phyloP scores from a whole-genome alignment of 1,140 invertebrate genomes.

The Armadillidium nasatum region DNA sequence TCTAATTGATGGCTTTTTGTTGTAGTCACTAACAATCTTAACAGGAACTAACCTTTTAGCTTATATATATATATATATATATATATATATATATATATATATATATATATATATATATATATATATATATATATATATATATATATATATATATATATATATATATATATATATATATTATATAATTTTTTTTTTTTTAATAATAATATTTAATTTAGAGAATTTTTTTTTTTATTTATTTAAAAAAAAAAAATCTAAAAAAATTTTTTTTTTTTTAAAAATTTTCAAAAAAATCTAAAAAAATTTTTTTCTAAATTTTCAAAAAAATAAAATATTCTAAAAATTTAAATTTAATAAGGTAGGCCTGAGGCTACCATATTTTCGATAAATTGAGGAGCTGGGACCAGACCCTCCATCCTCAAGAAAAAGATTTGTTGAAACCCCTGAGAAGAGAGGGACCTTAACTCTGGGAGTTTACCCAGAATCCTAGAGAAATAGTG shows the following conservation, averaged over 20 bases:
- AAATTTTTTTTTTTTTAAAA: neutral
- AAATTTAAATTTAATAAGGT: slow-evolving; percentile 65
- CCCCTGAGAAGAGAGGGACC: slow-evolving; percentile 85
- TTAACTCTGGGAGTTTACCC: slow-evolving; percentile 82
- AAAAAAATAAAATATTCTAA: neutral
- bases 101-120: neutral
- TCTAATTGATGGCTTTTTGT: too few relatives aligned
- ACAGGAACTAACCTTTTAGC: too few relatives aligned
- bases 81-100: neutral
- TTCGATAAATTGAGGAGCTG: slow-evolving; percentile 85
- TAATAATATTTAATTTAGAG: too few relatives aligned
- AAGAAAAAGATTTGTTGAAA: slow-evolving; percentile 90
- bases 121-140: slow-evolving; percentile 14
- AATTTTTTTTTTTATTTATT: too few relatives aligned
- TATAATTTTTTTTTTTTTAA: neutral
- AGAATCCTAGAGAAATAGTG: slow-evolving; percentile 88
- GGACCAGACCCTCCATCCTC: slow-evolving; percentile 85
- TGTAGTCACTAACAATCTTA: too few relatives aligned
- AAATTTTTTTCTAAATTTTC: neutral
- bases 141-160: neutral
- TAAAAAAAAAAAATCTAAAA: too few relatives aligned
- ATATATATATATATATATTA: neutral
- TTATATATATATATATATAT: neutral
- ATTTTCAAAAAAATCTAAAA: neutral
- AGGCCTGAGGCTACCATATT: slow-evolving; percentile 90